phyloP scores from a whole-genome alignment of 2,113 vertebrate species.

The Coregonus clupeaformis region DNA sequence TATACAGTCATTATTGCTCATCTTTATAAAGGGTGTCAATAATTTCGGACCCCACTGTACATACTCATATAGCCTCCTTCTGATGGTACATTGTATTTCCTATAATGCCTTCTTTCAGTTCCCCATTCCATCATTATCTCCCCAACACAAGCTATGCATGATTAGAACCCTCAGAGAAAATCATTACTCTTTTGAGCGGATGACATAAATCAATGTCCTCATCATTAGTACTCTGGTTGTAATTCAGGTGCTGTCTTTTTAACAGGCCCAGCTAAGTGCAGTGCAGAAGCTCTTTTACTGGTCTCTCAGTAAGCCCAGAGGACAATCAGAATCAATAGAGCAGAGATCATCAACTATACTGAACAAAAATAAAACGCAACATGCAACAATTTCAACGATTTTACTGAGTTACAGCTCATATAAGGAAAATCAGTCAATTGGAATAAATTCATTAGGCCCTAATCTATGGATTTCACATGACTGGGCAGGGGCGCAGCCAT shows the following conservation, averaged over 20 bases:
- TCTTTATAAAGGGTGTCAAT: too few relatives aligned
- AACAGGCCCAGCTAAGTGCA: background rate
- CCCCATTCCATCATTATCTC: background rate
- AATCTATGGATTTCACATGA: too few relatives aligned
- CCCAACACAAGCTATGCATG: background rate
- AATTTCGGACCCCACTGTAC: too few relatives aligned
- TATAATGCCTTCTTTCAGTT: background rate
- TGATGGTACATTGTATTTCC: background rate
- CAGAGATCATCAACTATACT: too few relatives aligned
- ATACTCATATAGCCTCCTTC: too few relatives aligned
- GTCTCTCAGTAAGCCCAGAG: background rate
- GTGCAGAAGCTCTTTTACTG: background rate
- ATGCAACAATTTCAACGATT: too few relatives aligned
- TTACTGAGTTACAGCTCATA: too few relatives aligned
- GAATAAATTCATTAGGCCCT: too few relatives aligned
- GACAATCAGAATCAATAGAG: background rate
- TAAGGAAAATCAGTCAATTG: too few relatives aligned
- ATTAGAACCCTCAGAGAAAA: background rate
- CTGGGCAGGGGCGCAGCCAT: too few relatives aligned
- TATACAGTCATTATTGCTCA: too few relatives aligned
- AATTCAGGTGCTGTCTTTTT: background rate
- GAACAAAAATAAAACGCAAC: too few relatives aligned
- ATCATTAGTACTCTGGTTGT: background rate
- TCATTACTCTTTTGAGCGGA: background rate
- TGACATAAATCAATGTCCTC: constrained; percentile 4